phyloP scores from a whole-genome alignment of 2,888 invertebrate genomes.

The Halictus quadricinctus region DNA sequence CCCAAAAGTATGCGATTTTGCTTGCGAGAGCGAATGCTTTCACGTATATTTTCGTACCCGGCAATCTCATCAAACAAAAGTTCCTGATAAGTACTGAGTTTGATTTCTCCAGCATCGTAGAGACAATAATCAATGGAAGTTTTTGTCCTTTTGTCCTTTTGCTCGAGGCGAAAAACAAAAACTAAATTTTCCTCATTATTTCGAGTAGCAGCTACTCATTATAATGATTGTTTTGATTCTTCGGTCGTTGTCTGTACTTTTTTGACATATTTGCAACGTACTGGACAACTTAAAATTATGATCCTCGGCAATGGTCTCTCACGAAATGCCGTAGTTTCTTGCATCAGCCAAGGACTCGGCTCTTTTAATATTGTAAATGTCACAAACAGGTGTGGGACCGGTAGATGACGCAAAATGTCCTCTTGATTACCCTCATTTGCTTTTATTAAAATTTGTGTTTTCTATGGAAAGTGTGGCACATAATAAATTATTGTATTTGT shows the following conservation, averaged over 20 bases:
- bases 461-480: not conserved
- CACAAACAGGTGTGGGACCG: slow-evolving; percentile 78
- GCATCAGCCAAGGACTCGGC: slow-evolving; percentile 80
- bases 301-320: slow-evolving; percentile 68
- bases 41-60: not conserved
- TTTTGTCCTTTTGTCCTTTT: not conserved
- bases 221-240: not conserved
- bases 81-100: not conserved
- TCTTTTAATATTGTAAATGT: slow-evolving; percentile 74
- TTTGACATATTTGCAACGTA: slow-evolving; percentile 16
- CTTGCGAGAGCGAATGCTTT: not conserved
- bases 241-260: not conserved
- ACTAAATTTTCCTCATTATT: not conserved
- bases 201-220: not conserved
- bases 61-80: slow-evolving; percentile 11
- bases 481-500: not conserved
- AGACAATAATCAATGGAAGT: not conserved
- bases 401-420: slow-evolving; percentile 80
- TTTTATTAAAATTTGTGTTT: slow-evolving; percentile 56
- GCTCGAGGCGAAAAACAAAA: not conserved
- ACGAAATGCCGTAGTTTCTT: slow-evolving; percentile 79
- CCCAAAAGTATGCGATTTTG: slow-evolving; percentile 25
- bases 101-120: not conserved
- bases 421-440: slow-evolving; percentile 70
- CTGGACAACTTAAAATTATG: slow-evolving; percentile 48